Evolutionary conservation across 2,797 vertebrate genomes (phyloP).

Genomic region (Sebastes alutus): DNA sequence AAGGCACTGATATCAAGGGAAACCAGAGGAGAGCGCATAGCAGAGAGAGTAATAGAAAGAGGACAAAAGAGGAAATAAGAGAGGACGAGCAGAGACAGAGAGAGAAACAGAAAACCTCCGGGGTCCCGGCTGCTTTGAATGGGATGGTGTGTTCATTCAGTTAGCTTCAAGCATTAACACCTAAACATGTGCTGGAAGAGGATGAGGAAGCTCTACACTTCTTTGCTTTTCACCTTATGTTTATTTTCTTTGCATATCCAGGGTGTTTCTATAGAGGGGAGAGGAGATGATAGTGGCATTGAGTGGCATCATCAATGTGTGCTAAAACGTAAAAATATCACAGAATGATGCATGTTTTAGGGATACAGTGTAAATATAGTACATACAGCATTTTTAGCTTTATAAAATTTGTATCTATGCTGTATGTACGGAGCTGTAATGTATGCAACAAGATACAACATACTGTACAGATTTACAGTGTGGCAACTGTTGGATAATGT

Average conservation of each 20-base stretch:
- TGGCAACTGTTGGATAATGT: too few species aligned
- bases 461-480: too few species aligned
- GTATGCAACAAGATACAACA: too few species aligned
- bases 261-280: not conserved
- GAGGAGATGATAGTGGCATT: too few species aligned
- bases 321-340: too few species aligned
- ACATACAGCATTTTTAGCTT: too few species aligned
- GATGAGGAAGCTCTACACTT: not conserved
- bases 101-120: constrained; percentile 21
- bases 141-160: constrained; percentile 21
- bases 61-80: constrained; percentile 59
- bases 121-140: constrained; percentile 34
- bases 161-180: constrained; percentile 3
- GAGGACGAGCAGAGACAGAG: constrained; percentile 11
- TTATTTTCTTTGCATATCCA: not conserved
- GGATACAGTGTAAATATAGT: too few species aligned
- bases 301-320: too few species aligned
- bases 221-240: not conserved
- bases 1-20: constrained; percentile 50
- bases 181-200: not conserved
- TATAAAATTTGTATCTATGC: too few species aligned
- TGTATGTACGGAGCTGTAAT: too few species aligned
- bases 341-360: too few species aligned
- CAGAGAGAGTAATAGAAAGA: constrained; percentile 33
- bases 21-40: constrained; percentile 44